Evolutionary conservation across 2,888 invertebrate genomes (phyloP).

Genomic region (Amphipyra berbera): DNA sequence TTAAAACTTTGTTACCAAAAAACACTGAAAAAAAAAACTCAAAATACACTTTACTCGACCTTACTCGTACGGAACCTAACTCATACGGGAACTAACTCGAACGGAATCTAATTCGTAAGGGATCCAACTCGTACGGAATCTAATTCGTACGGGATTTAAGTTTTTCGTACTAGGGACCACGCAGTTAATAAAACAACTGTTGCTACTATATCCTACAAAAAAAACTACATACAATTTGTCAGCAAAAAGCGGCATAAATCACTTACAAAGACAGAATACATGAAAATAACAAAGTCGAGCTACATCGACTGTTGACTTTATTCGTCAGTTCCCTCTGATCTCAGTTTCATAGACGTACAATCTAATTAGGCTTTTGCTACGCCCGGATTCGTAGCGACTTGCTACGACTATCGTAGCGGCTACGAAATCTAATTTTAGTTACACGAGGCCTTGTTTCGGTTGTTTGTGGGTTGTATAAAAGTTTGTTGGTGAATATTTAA

Average conservation of each 20-base stretch:
- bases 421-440: conserved; percentile 58
- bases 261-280: conserved; percentile 27
- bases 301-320: conserved; percentile 39
- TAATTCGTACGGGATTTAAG: too few relatives aligned
- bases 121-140: too few relatives aligned
- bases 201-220: too few relatives aligned
- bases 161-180: too few relatives aligned
- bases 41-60: too few relatives aligned
- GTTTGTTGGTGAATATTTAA: conserved; percentile 45
- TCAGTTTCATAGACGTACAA: conserved; percentile 55
- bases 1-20: too few relatives aligned
- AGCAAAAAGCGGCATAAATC: conserved; percentile 23
- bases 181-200: too few relatives aligned
- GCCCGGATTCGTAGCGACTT: conserved; percentile 48
- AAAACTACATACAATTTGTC: not conserved
- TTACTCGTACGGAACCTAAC: too few relatives aligned
- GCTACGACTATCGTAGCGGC: conserved; percentile 47
- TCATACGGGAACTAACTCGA: too few relatives aligned
- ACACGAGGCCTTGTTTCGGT: conserved; percentile 47
- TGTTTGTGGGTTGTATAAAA: conserved; percentile 44
- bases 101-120: too few relatives aligned
- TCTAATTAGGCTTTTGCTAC: conserved; percentile 56
- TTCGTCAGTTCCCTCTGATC: conserved; percentile 43
- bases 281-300: conserved; percentile 25
- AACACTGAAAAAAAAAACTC: too few relatives aligned